Base-by-base conservation (phyloP, 2,888 invertebrate genomes). In the Masnerella sp. region DNA sequence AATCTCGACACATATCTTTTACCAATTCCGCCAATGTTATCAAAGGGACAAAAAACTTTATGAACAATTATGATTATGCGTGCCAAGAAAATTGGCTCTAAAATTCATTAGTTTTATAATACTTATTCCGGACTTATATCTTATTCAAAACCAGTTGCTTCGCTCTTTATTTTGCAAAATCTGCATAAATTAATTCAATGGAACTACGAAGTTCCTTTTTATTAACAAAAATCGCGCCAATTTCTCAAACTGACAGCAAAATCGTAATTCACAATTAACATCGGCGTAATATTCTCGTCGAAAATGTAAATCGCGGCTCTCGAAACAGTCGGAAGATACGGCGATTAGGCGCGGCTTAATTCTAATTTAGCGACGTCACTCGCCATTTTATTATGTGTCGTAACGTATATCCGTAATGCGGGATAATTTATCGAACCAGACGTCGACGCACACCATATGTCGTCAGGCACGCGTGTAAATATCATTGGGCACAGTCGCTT, bases 401-500 rank as follows among this genome's bases (percentile, higher is more conserved):
- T 34, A 34, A 49, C 22, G 32, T 18, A 42, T 38, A 30, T 12
- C 56, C 56, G 30, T 49, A 42, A 51, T 52, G 51, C 40, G 11
- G 20, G 40, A 61, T 52, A 54, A 72, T 59, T 59, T 65, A 72
- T 72, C 40, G 52, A 52, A 47, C 36, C 47, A 40, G 51, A 71
- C 43, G 40, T 40, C 40, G 58, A 34, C 28, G 56, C 36, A 59
- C 51, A 64, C 71, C 65, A 58, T 71, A 47, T 56, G 73, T 74
- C 59, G 62, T 43, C 45, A 45, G 68, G 68, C 73, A 64, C 64
- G 73, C 73, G 73, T 52, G 73, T 59, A 74, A 74, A 74, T 74
- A 74, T 68, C 65, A 61, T 43, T 40, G 61, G 65, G 42, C 56
- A 59, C 28, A 52, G 62, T 32, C 67, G 54, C 64, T 45, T 42